Conservation (phyloP, 2,113 vertebrate genomes). For the Orientallactaga bullata region DNA sequence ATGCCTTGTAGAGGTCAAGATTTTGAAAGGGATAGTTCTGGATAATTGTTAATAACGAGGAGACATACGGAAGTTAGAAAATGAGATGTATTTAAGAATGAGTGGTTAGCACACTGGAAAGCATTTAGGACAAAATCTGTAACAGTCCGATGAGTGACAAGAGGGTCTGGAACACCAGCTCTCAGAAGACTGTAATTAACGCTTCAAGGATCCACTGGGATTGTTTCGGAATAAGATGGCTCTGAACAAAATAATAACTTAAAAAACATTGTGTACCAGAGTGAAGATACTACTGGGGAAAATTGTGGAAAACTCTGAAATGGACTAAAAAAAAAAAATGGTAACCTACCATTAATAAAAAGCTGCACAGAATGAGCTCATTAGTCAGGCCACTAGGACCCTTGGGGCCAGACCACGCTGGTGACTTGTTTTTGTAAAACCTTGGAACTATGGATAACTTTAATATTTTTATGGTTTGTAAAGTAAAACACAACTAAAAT, state of each 20-base stretch:
- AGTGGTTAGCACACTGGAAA: not conserved
- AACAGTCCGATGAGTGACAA: not conserved
- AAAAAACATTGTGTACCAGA: not conserved
- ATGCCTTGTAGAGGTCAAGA: not conserved
- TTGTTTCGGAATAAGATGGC: not conserved
- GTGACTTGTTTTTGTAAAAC: not conserved
- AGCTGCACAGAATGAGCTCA: not conserved
- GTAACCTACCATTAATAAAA: not conserved
- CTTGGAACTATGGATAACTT: not conserved
- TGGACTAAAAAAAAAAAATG: not conserved
- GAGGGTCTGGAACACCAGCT: not conserved
- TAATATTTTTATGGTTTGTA: not conserved
- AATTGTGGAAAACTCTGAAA: slow-evolving; percentile 1
- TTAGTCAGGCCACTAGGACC: not conserved
- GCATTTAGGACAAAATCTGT: not conserved
- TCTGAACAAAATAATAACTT: not conserved
- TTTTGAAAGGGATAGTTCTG: not conserved
- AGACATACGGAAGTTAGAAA: not conserved
- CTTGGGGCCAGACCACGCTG: not conserved
- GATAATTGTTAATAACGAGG: slow-evolving; percentile 20
- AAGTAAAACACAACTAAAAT: not conserved
- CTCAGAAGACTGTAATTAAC: not conserved
- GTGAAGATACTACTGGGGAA: not conserved
- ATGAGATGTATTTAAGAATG: not conserved
- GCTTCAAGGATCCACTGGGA: not conserved